A percentile compares a stretch with the other conserved stretches of the same genome.
Conservation (phyloP, 2,113 vertebrate genomes). For the Manacus vitellinus region DNA sequence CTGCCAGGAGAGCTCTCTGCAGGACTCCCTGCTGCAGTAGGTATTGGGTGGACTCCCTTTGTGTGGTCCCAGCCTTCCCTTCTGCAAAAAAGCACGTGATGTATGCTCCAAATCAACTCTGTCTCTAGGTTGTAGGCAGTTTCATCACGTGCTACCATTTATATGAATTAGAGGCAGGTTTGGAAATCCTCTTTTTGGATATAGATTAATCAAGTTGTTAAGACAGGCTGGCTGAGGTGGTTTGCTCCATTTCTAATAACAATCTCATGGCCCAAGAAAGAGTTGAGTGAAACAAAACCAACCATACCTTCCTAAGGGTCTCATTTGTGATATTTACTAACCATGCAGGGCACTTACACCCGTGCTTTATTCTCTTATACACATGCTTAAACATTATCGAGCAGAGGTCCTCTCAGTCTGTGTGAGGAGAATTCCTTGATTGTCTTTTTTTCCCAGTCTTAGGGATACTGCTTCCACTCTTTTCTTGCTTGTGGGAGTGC, state of each 20-base stretch:
- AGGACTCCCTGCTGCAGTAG: not conserved
- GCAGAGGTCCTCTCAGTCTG: not conserved
- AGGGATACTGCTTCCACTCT: not conserved
- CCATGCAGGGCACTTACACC: not conserved
- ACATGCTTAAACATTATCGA: not conserved
- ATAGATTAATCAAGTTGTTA: not conserved
- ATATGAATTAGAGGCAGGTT: not conserved
- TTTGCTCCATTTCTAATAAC: not conserved
- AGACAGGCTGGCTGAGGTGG: not conserved
- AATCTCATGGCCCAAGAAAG: not conserved
- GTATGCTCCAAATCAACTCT: not conserved
- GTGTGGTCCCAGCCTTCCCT: not conserved
- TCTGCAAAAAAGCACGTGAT: not conserved
- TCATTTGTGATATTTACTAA: not conserved
- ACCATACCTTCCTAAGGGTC: not conserved
- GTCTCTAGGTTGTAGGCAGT: not conserved
- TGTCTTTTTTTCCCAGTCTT: not conserved
- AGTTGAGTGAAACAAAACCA: not conserved
- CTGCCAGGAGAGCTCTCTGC: conserved; percentile 69
- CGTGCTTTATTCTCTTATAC: not conserved
- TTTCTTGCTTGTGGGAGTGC: not conserved
- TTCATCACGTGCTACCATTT: not conserved
- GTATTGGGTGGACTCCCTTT: not conserved
- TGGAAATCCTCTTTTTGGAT: not conserved
- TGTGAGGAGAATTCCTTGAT: not conserved